Evolutionary conservation across 2,888 invertebrate genomes (phyloP), one percentile per base, ranked within the genome.

Genomic region (Apodemia mormo): DNA sequence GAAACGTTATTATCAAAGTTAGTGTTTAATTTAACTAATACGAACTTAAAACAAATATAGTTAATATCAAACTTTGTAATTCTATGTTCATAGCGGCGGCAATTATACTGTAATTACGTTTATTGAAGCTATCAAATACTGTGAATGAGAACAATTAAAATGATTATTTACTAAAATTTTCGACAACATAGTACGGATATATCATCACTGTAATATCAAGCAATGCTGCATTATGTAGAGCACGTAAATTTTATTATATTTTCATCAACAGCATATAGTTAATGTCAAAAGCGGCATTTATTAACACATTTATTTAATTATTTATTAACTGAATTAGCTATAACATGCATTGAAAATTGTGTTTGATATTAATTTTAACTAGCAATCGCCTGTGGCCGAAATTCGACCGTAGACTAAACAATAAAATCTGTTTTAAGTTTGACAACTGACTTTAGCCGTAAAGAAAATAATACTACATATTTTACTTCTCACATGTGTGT

Each of bases 111-210:
- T 80, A 79, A 81, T 83, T 81, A 80, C 79, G 81, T 82, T 82
- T 82, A 85, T 80, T 80, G 79, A 76, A 71, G 79, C 82, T 79
- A 82, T 80, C 78, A 81, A 80, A 78, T 77, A 76, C 76, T 77
- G 81, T 84, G 83, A 82, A 83, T 80, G 81, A 79, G 79, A 77
- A 79, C 80, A 82, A 85, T 85, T 82, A 82, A 84, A 85, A 84
- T 84, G 79, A 83, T 84, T 81, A 82, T 80, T 80, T 83, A 78
- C 83, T 81, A 79, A 85, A 33, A 61, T 61, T 85, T 85, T 86
- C 82, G 79, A 83, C 61, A 49, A 14, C 14, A 61, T 29, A 29
- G 9, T 61, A 61, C 33, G 61, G 33, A 61, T 61, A 61, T 61
- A 61, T 61, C 61, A 61, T 61, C 33, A 61, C 6, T 30, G 80